A percentile compares a stretch with the other conserved stretches of the same genome.
Evolutionary conservation across 2,113 vertebrate genomes (phyloP).

Genomic region (Synodontis membranacea): DNA sequence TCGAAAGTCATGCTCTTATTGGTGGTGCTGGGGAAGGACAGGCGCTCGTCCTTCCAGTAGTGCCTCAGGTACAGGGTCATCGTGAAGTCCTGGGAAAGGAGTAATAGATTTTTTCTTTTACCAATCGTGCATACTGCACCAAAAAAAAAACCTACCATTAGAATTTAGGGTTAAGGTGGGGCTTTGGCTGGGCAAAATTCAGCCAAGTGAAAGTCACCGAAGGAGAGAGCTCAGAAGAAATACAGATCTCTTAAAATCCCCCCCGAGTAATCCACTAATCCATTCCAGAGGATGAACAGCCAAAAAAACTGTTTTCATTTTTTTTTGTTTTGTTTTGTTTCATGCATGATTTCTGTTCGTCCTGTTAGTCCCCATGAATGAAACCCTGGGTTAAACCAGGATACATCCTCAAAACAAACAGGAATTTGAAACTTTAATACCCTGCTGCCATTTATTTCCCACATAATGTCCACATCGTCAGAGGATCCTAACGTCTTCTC

Average conservation of each 20-base stretch:
- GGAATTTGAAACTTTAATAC: not conserved
- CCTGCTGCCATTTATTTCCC: not conserved
- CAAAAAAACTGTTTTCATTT: not conserved
- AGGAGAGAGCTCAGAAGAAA: slow-evolving; percentile 9
- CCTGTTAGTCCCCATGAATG: not conserved
- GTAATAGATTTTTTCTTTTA: not conserved
- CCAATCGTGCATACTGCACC: not conserved
- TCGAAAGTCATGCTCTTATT: slow-evolving; percentile 98
- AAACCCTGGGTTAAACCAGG: not conserved
- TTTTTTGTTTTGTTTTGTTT: not conserved
- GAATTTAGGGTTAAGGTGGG: not conserved
- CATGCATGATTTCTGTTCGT: slow-evolving; percentile 1
- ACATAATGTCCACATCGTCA: too few species aligned
- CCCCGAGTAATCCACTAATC: slow-evolving; percentile 26
- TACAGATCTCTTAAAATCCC: slow-evolving; percentile 5
- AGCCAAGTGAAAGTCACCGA: not conserved
- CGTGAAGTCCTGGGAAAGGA: slow-evolving; percentile 84
- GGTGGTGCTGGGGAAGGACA: slow-evolving; percentile 85
- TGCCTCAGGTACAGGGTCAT: slow-evolving; percentile 95
- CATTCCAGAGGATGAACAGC: slow-evolving; percentile 10
- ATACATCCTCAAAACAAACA: not conserved
- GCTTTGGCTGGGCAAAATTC: slow-evolving; percentile 12
- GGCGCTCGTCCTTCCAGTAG: slow-evolving; percentile 93
- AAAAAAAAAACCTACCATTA: not conserved
- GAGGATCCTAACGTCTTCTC: not conserved